Evolutionary conservation across 2,797 vertebrate genomes (phyloP).

Genomic region (Podarcis siculus): DNA sequence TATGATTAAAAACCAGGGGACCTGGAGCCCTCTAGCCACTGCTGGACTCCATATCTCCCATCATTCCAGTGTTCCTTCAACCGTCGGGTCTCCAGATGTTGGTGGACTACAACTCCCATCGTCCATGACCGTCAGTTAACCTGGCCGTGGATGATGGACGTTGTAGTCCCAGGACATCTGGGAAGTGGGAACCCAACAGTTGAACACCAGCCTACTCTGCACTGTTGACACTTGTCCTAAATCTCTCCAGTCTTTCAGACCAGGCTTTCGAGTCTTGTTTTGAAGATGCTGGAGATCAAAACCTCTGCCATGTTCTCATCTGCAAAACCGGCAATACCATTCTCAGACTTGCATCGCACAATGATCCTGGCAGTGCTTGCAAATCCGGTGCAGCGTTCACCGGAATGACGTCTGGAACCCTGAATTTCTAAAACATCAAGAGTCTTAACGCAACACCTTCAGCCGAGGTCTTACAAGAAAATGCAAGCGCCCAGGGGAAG

Average conservation of each 20-base stretch:
- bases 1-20: too few relatives aligned
- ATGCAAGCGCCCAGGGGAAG: not conserved
- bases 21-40: not conserved
- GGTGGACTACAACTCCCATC: not conserved
- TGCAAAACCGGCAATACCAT: not conserved
- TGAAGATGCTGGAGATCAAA: too few relatives aligned
- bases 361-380: not conserved
- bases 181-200: too few relatives aligned
- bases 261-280: too few relatives aligned
- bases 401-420: not conserved
- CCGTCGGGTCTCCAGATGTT: not conserved
- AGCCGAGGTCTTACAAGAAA: not conserved
- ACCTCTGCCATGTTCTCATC: not conserved
- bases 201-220: too few relatives aligned
- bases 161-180: not conserved
- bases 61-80: not conserved
- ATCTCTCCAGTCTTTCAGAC: too few relatives aligned
- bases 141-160: not conserved
- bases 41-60: not conserved
- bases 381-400: not conserved
- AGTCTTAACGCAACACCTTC: not conserved
- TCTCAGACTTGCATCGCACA: too few relatives aligned
- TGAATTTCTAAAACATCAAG: not conserved
- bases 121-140: not conserved
- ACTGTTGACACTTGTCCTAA: too few relatives aligned